These are phyloP conservation scores for Anagyrus pseudococci DNA, from an alignment of 2,888 invertebrate species.

Conservation along the genomic window DNA sequence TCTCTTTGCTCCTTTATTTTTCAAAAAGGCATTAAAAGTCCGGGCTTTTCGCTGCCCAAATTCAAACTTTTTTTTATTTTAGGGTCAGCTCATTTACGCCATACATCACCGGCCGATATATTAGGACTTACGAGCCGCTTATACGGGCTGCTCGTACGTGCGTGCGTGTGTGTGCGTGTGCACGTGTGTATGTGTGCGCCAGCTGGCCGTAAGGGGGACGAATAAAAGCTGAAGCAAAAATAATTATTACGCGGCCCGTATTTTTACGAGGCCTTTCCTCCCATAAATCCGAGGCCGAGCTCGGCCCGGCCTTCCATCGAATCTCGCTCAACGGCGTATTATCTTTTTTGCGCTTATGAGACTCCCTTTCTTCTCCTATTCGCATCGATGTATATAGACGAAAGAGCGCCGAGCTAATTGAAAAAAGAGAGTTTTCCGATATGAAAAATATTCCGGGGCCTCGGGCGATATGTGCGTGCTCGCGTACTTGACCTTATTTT, in stretches of 20 bases:
- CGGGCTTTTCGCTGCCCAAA: too few relatives aligned
- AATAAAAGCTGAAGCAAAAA: slow-evolving; percentile 21
- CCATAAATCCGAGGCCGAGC: slow-evolving; percentile 4
- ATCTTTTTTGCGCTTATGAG: background rate
- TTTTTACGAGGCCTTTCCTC: background rate
- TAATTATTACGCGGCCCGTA: slow-evolving; percentile 9
- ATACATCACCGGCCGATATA: too few relatives aligned
- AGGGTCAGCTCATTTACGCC: too few relatives aligned
- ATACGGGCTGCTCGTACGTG: too few relatives aligned
- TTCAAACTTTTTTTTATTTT: too few relatives aligned
- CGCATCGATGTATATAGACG: background rate
- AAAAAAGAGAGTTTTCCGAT: slow-evolving; percentile 10
- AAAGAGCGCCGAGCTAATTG: background rate
- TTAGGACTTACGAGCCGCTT: too few relatives aligned
- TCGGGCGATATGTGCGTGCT: background rate
- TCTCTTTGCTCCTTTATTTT: background rate
- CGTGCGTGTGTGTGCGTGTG: too few relatives aligned
- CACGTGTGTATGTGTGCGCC: too few relatives aligned
- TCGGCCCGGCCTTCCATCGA: background rate
- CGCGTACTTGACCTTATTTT: slow-evolving; percentile 21
- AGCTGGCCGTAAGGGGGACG: background rate
- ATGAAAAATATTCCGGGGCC: slow-evolving; percentile 7
- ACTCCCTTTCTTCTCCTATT: background rate
- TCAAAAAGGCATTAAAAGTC: too few relatives aligned
- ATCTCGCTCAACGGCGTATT: background rate